phyloP scores from a whole-genome alignment of 2,113 vertebrate genomes.

The Apteryx mantelli region DNA sequence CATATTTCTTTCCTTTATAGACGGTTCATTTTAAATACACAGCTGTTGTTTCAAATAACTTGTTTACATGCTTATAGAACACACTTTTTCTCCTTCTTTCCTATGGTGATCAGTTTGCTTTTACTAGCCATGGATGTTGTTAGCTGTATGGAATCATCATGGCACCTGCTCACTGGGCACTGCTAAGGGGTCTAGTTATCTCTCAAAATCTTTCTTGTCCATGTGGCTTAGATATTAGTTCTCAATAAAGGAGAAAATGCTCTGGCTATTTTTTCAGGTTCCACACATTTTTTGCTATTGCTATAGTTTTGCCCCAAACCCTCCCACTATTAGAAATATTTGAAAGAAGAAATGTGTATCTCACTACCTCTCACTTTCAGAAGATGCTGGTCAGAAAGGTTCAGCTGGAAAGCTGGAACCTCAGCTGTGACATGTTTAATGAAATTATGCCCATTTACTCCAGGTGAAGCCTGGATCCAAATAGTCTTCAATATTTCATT shows the following conservation, averaged over 20 bases:
- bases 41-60: neutral
- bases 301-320: neutral
- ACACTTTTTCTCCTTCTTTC: neutral
- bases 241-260: neutral
- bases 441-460: neutral
- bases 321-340: neutral
- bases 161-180: neutral
- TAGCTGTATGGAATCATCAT: neutral
- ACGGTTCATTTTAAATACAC: neutral
- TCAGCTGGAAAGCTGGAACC: neutral
- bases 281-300: neutral
- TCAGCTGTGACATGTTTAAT: neutral
- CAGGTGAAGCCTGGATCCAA: neutral
- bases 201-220: neutral
- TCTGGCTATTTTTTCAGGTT: neutral
- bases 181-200: neutral
- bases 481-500: neutral
- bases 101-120: neutral
- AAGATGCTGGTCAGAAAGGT: neutral
- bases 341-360: neutral
- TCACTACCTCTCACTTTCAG: neutral
- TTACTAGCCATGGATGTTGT: neutral
- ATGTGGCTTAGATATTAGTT: neutral
- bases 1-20: neutral
- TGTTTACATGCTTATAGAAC: neutral